Evolutionary conservation across 2,888 invertebrate genomes (phyloP), one percentile per base, ranked within the genome.

Genomic region (Frankliniella intonsa): DNA sequence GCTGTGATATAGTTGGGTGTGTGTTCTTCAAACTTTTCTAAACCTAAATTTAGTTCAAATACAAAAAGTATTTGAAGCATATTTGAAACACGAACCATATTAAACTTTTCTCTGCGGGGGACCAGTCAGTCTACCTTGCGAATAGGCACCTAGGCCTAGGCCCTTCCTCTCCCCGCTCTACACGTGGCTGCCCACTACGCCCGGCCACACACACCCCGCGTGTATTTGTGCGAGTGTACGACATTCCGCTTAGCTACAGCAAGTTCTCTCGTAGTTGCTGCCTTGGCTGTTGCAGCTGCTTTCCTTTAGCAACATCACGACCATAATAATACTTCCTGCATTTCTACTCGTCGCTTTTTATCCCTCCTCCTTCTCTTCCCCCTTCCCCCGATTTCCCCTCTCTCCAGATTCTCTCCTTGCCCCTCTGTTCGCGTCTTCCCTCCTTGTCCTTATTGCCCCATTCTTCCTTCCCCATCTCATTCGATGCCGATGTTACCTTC

Each of bases 231-330:
- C 2, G 25, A 76, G 69, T 76, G 25, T 25, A 76, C 69, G 25
- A 76, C 69, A 76, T 76, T 76, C 69, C 69, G 69, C 69, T 22
- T n/a, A 76, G 69, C 25, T 76, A 25, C 69, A 76, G 69, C 69
- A 76, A 76, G 69, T 76, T 25, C 69, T 22, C 25, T 76, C 22
- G 38, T 17, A 62, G 62, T 62, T 7, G 62, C 62, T 62, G 62
- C 62, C 62, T 62, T 62, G 19, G 62, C 19, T 62, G 69, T 10
- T n/a, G 25, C 69, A 76, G 69, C 69, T 76, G 69, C 69, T 76
- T 76, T 76, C 69, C 69, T 25, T 76, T 76, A 76, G 69, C 69
- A 22, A 76, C 69, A 22, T 11, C 69, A 69, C 25, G 69, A 11
- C 69, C 69, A 22, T 76, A 76, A 76, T 76, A 76, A 76, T 76